These are phyloP conservation scores for Himantopus leucocephalus DNA, from an alignment of 2,113 vertebrate genomes.

Conservation along the genomic window DNA sequence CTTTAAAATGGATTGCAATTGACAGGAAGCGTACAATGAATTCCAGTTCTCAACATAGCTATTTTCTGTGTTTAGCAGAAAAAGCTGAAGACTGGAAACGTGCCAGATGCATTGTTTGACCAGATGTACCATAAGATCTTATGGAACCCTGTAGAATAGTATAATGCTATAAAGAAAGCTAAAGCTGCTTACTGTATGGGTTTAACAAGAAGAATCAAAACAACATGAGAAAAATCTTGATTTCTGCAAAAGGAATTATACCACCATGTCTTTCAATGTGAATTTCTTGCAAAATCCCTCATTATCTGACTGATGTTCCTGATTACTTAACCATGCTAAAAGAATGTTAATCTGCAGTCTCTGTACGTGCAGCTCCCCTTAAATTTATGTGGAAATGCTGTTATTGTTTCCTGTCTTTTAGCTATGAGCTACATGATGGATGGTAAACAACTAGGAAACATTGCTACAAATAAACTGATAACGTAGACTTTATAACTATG, in stretches of 20 bases:
- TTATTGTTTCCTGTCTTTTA: background rate
- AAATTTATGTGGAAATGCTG: constrained; percentile 10
- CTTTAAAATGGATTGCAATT: constrained; percentile 7
- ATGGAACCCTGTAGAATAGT: constrained; percentile 12
- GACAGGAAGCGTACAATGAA: background rate
- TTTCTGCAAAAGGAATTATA: constrained; percentile 19
- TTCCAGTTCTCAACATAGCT: background rate
- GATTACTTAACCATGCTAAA: background rate
- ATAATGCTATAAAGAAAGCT: constrained; percentile 14
- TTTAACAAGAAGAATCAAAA: background rate
- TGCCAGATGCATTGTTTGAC: constrained; percentile 49
- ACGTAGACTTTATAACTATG: background rate
- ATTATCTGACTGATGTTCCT: constrained; percentile 46
- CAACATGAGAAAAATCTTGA: constrained; percentile 10
- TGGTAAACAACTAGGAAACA: background rate
- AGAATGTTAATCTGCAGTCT: background rate
- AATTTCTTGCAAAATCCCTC: constrained; percentile 22
- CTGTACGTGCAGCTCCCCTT: background rate
- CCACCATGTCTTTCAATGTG: background rate
- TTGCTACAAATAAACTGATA: background rate
- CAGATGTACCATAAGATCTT: constrained; percentile 39
- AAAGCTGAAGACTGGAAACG: background rate
- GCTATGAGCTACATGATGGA: background rate
- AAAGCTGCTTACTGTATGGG: background rate
- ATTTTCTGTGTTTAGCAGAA: constrained; percentile 41